Conservation (phyloP, 2,888 invertebrate genomes). For the Drosophila rubida region DNA sequence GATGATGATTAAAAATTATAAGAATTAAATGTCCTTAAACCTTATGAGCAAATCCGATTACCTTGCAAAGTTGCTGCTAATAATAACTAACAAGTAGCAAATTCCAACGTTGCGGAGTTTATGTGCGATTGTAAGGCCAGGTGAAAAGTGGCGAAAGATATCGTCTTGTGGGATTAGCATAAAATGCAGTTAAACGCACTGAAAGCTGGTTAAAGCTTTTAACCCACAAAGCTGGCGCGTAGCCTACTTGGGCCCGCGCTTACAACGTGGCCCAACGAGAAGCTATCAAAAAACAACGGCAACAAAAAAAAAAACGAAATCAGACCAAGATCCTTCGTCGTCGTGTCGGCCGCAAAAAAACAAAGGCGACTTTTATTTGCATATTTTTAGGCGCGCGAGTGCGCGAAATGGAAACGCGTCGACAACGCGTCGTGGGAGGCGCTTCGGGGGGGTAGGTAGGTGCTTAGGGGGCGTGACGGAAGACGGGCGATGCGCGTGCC, state of each 20-base stretch:
- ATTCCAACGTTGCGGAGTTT: neutral
- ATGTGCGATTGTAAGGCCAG: neutral
- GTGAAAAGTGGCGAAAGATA: constrained; percentile 11
- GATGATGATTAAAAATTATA: no score
- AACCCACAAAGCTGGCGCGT: constrained; percentile 11
- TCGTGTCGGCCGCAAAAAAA: constrained; percentile 21
- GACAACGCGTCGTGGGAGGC: neutral
- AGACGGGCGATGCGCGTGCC: constrained; percentile 23
- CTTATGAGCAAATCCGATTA: neutral
- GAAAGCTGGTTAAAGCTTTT: constrained; percentile 34
- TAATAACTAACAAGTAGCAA: neutral
- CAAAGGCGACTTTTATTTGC: constrained; percentile 63
- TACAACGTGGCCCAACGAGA: constrained; percentile 13
- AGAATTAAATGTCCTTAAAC: no score
- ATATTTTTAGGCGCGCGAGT: constrained; percentile 66
- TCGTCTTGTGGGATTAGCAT: constrained; percentile 34
- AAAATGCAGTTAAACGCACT: constrained; percentile 28
- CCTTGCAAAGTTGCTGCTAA: no score
- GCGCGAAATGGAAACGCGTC: constrained; percentile 40
- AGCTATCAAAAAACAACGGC: no score
- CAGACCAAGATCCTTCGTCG: constrained; percentile 23
- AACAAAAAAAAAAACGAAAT: no score
- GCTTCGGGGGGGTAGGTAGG: neutral
- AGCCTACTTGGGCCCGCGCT: constrained; percentile 5
- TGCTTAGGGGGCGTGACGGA: neutral